Evolutionary conservation across 2,888 invertebrate genomes (phyloP), one percentile per base, ranked within the genome.

Genomic region (Dynastes tityus): DNA sequence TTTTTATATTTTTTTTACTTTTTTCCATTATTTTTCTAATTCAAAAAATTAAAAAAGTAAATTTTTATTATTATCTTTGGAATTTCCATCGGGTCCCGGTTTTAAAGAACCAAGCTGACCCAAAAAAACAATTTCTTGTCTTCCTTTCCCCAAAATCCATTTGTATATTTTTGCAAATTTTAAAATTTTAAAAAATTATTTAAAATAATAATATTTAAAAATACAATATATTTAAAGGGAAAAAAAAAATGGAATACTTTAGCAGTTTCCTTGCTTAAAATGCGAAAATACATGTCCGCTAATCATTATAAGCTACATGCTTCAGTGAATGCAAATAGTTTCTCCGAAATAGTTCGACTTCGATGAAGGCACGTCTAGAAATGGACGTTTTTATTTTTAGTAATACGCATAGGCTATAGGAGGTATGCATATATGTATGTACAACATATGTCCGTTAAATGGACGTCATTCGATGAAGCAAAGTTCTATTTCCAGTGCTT

Each of bases 341-440:
- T 22, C 29, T 55, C 37, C 2, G 49, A 55, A 71, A 71, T 71
- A 71, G 71, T 40, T 37, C 37, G 71, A 67, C 45, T 49, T 71
- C 32, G 29, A 71, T 71, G 71, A 58, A 71, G 16, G 22, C 22
- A 8, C 55, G 32, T 55, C 27, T 71, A 22, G 55, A 55, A 71
- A 71, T 55, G 16, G 37, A 71, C 3, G 67, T 67, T 67, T 67
- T 49, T 67, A 67, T 67, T 67, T 67, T 67, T 67, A 71, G 55
- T 22, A 55, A 55, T 55, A 32, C 8, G n/a, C 29, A 45, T 32
- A n/a, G 4, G 22, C 40, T 16, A 67, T 45, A 2, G n/a, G 16
- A 22, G 32, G 45, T 22, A 53, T 70, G 13, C 53, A 70, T 29
- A 32, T 5, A 0, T 32, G 32, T 32, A 32, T 32, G 32, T 4